These are phyloP conservation scores for Erebia palarica DNA, from an alignment of 2,888 invertebrate species.

Conservation along the genomic window DNA sequence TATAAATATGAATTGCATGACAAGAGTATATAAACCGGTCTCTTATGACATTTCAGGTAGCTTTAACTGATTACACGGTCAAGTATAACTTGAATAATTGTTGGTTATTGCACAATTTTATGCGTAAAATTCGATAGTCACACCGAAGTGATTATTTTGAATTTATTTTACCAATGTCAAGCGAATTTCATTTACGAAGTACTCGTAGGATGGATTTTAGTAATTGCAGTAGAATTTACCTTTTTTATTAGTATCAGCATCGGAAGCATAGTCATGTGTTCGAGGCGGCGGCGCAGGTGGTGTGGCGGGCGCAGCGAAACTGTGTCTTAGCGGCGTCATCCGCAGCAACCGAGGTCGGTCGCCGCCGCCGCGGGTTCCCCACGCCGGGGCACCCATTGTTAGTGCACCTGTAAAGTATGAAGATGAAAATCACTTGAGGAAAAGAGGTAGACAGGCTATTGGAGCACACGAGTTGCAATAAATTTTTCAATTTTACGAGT, in stretches of 20 bases:
- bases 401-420: conserved; percentile 29
- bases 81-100: conserved; percentile 27
- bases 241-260: conserved; percentile 83
- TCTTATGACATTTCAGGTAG: conserved; percentile 22
- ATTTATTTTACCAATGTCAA: conserved; percentile 4
- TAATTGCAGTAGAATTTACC: conserved; percentile 57
- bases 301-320: conserved; percentile 79
- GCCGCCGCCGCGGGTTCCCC: conserved; percentile 73
- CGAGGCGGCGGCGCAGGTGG: conserved; percentile 69
- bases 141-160: not conserved
- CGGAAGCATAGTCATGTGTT: conserved; percentile 79
- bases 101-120: conserved; percentile 19
- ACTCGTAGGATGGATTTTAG: not conserved
- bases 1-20: conserved; percentile 23
- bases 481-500: not conserved
- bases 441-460: not conserved
- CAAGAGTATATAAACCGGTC: conserved; percentile 23
- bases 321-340: conserved; percentile 83
- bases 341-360: conserved; percentile 81
- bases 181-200: not conserved
- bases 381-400: conserved; percentile 75
- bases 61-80: conserved; percentile 20
- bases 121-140: conserved; percentile 6
- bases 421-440: not conserved
- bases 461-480: not conserved